phyloP scores from a whole-genome alignment of 2,888 invertebrate genomes.

The Ceriagrion tenellum region DNA sequence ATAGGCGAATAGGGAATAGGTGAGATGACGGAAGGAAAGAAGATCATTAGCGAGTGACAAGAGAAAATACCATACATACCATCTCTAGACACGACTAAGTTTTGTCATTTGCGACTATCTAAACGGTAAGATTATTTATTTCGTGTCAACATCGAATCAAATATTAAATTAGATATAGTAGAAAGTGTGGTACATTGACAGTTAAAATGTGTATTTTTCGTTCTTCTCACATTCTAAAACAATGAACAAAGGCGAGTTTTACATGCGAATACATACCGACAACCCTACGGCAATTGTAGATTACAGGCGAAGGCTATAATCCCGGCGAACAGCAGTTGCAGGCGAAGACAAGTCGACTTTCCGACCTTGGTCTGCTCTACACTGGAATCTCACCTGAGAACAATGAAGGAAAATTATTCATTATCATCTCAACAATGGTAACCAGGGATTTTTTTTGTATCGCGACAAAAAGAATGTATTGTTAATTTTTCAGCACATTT shows the following conservation, averaged over 20 bases:
- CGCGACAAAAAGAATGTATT: background rate
- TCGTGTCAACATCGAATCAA: too few relatives aligned
- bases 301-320: background rate
- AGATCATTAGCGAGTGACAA: too few relatives aligned
- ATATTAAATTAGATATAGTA: too few relatives aligned
- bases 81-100: too few relatives aligned
- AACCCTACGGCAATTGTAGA: background rate
- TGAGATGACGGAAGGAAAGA: background rate
- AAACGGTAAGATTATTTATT: too few relatives aligned
- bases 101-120: too few relatives aligned
- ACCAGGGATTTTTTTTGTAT: background rate
- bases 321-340: background rate
- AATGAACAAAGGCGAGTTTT: background rate
- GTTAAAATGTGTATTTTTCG: too few relatives aligned
- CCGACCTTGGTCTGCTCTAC: background rate
- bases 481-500: background rate
- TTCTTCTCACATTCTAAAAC: too few relatives aligned
- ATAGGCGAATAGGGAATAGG: background rate
- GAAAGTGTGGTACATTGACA: too few relatives aligned
- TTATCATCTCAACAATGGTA: background rate
- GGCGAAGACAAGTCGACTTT: background rate
- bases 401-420: background rate
- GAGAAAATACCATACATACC: background rate
- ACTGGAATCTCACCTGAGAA: slow-evolving; percentile 20
- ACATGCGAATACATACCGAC: background rate